These are phyloP conservation scores for Myotis brandtii DNA, from an alignment of 2,113 vertebrate genomes.

Conservation along the genomic window DNA sequence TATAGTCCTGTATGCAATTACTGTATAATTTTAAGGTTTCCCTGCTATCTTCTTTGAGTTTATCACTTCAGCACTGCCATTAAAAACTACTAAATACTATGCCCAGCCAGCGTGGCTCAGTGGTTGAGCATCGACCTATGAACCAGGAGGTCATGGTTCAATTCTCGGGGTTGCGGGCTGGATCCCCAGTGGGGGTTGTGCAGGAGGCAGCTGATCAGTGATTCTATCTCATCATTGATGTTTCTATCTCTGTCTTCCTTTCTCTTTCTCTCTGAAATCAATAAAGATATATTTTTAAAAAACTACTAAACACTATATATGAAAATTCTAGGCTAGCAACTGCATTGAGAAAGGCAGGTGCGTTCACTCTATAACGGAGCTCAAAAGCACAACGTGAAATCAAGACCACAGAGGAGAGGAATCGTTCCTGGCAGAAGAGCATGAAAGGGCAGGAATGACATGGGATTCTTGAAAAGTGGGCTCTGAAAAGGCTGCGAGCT, in stretches of 20 bases:
- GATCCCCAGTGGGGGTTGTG: too few relatives aligned
- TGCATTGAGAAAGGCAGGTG: background rate
- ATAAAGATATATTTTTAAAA: background rate
- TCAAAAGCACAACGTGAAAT: background rate
- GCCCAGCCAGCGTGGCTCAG: too few relatives aligned
- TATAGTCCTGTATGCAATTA: background rate
- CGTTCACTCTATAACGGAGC: background rate
- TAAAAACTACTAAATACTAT: background rate
- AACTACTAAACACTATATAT: background rate
- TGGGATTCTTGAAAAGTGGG: background rate
- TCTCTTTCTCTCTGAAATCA: too few relatives aligned
- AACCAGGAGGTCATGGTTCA: too few relatives aligned
- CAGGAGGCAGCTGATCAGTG: too few relatives aligned
- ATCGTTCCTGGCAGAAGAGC: background rate
- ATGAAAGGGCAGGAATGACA: background rate
- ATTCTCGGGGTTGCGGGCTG: too few relatives aligned
- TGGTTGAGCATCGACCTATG: too few relatives aligned
- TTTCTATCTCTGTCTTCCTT: too few relatives aligned
- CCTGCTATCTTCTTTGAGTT: background rate
- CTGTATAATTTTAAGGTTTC: background rate
- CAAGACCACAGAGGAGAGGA: background rate
- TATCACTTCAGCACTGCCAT: background rate
- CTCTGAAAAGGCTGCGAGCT: background rate
- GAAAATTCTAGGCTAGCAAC: background rate
- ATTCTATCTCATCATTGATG: too few relatives aligned